phyloP scores from a whole-genome alignment of 2,113 vertebrate genomes.

The Paralichthys olivaceus region DNA sequence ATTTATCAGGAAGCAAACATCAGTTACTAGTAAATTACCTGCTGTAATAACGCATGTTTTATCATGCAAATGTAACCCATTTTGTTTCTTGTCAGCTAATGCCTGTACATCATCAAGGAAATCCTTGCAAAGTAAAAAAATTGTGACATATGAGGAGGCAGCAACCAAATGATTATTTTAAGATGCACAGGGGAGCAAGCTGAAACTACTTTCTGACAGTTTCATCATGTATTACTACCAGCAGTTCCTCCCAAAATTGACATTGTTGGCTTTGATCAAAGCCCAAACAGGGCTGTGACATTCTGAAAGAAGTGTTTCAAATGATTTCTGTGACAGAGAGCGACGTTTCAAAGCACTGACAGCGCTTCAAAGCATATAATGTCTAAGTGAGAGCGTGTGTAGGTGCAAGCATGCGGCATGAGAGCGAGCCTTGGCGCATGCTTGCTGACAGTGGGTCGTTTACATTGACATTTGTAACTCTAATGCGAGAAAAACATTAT shows the following conservation, averaged over 20 bases:
- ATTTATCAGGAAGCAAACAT: conserved; percentile 59
- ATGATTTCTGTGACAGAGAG: conserved; percentile 81
- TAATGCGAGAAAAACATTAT: conserved; percentile 19
- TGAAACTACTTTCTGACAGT: conserved; percentile 84
- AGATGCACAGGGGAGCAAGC: conserved; percentile 73
- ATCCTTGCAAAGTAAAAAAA: conserved; percentile 39
- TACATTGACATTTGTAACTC: conserved; percentile 15
- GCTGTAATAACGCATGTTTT: conserved; percentile 54
- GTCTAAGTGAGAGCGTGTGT: conserved; percentile 36
- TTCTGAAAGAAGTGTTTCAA: conserved; percentile 80
- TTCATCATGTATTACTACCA: conserved; percentile 84
- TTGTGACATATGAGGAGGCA: conserved; percentile 66
- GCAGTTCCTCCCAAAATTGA: conserved; percentile 81
- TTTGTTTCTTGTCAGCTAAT: conserved; percentile 69
- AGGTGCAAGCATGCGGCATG: conserved; percentile 32
- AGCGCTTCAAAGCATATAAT: conserved; percentile 72
- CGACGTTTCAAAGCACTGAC: conserved; percentile 72
- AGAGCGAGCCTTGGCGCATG: background rate
- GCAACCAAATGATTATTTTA: conserved; percentile 81
- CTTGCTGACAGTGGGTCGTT: background rate
- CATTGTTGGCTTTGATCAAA: conserved; percentile 85
- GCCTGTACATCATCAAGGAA: conserved; percentile 65
- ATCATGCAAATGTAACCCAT: conserved; percentile 64
- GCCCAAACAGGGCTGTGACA: conserved; percentile 77
- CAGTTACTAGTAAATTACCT: conserved; percentile 67